phyloP scores from a whole-genome alignment of 2,888 invertebrate species.

The Platerodrilus igneus region DNA sequence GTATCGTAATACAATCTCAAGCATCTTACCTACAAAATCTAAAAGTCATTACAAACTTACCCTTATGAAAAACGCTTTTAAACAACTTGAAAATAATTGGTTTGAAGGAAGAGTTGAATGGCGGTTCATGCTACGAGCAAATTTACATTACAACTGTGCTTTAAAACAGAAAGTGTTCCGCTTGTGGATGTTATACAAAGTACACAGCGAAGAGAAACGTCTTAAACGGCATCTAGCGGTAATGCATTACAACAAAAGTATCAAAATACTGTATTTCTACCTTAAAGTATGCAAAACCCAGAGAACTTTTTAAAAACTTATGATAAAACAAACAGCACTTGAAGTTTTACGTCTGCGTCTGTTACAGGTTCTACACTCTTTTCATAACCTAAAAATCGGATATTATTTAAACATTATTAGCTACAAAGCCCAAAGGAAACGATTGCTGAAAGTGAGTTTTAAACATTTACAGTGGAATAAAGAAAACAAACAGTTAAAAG shows the following conservation, averaged over 20 bases:
- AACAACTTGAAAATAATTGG: conserved; percentile 30
- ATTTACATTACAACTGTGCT: conserved; percentile 33
- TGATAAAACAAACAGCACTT: no score
- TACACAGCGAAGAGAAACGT: conserved; percentile 19
- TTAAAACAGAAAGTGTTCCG: conserved; percentile 28
- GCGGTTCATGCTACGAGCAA: conserved; percentile 34
- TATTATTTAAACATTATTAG: not conserved
- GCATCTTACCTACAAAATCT: conserved; percentile 33
- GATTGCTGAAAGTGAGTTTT: conserved; percentile 22
- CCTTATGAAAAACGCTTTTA: conserved; percentile 27
- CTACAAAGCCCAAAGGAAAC: conserved; percentile 6
- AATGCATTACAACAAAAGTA: conserved; percentile 29
- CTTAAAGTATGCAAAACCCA: conserved; percentile 8
- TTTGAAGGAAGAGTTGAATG: conserved; percentile 34
- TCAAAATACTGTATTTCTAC: conserved; percentile 21
- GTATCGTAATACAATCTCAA: conserved; percentile 34
- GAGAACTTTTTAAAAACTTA: no score
- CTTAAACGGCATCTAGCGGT: conserved; percentile 30
- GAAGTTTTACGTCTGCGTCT: no score
- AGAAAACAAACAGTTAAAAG: conserved; percentile 22
- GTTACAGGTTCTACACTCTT: no score
- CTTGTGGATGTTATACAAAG: conserved; percentile 29
- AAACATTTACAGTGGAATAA: conserved; percentile 28
- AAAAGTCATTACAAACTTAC: conserved; percentile 21
- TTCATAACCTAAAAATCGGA: not conserved